phyloP scores from a whole-genome alignment of 2,888 invertebrate genomes.

The Brachyopa scutellaris region DNA sequence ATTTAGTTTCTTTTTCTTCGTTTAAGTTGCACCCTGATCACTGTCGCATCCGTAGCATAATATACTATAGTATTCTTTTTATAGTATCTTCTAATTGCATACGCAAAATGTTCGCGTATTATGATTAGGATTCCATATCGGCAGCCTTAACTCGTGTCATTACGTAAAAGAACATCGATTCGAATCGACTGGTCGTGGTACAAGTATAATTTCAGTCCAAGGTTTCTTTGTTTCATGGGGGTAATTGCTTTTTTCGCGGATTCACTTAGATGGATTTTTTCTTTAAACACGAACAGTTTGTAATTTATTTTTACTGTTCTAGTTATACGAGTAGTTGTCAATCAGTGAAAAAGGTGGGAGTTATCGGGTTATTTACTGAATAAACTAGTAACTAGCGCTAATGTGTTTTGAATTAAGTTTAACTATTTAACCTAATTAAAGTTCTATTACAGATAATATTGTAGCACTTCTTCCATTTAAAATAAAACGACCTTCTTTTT shows the following conservation, averaged over 20 bases:
- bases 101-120: neutral
- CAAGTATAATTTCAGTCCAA: constrained; percentile 18
- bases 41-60: too few species aligned
- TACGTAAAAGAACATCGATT: constrained; percentile 23
- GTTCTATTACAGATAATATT: too few species aligned
- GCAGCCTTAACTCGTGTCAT: neutral
- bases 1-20: neutral
- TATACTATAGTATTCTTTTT: too few species aligned
- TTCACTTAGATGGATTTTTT: constrained; percentile 29
- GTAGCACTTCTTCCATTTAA: too few species aligned
- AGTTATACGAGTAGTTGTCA: constrained; percentile 10
- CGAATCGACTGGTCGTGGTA: neutral
- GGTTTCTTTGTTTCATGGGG: constrained; percentile 36
- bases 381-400: too few species aligned
- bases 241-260: constrained; percentile 23
- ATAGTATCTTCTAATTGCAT: neutral
- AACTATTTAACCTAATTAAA: too few species aligned
- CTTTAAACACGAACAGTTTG: neutral
- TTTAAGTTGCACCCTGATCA: neutral
- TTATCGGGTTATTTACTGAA: too few species aligned
- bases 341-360: neutral
- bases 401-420: too few species aligned
- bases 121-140: neutral
- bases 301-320: neutral
- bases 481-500: too few species aligned